Percentiles rank a stretch among this genome's conserved stretches.
phyloP scores from a whole-genome alignment of 2,888 invertebrate species.

The Torymus auratus region DNA sequence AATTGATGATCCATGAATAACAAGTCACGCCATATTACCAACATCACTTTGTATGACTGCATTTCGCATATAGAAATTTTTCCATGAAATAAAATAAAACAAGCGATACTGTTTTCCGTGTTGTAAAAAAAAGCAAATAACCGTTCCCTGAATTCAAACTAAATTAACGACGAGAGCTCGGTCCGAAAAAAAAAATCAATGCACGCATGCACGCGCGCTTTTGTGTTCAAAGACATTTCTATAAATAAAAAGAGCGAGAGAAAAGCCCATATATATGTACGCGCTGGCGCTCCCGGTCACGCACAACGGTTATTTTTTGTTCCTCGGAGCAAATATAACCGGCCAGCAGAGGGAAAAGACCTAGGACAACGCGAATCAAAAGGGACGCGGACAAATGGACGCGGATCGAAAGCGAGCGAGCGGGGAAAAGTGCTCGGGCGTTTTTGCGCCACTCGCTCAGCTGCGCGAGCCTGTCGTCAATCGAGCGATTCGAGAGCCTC shows the following conservation, averaged over 20 bases:
- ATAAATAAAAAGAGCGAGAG: constrained; percentile 29
- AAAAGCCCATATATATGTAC: no score
- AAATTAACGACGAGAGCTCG: constrained; percentile 20
- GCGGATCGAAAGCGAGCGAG: constrained; percentile 25
- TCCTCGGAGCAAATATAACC: constrained; percentile 42
- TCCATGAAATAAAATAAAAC: no score
- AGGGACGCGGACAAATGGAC: constrained; percentile 48
- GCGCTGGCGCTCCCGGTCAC: neutral
- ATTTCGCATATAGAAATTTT: no score
- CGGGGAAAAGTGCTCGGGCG: constrained; percentile 59
- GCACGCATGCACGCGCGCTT: neutral
- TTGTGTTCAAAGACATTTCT: constrained; percentile 30
- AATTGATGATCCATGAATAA: no score
- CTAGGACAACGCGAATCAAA: constrained; percentile 58
- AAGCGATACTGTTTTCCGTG: no score
- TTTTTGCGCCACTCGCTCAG: constrained; percentile 51
- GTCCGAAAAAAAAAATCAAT: constrained; percentile 9
- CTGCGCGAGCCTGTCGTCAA: constrained; percentile 56
- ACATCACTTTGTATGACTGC: no score
- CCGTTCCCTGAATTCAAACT: neutral
- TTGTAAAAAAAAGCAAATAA: no score
- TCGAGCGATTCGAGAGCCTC: constrained; percentile 53
- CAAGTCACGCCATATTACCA: no score
- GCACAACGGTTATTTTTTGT: constrained; percentile 36
- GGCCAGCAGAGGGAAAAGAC: constrained; percentile 47